Percentiles rank a stretch among this genome's conserved stretches.
Evolutionary conservation across 2,797 vertebrate genomes (phyloP).

Genomic region (Syncerus caffer): DNA sequence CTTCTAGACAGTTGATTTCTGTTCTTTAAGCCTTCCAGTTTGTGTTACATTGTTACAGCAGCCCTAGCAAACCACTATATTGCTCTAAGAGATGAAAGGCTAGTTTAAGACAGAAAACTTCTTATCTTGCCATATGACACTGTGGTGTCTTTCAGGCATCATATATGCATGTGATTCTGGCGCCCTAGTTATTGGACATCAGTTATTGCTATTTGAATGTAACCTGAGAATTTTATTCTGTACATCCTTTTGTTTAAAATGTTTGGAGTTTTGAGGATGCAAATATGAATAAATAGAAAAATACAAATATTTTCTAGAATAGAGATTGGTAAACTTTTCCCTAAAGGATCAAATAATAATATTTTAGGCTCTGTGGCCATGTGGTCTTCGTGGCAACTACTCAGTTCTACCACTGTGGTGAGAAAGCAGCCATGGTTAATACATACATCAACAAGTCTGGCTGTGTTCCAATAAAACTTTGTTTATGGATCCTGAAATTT

Average conservation of each 20-base stretch:
- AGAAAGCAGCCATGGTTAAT: not conserved
- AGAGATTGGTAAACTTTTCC: not conserved
- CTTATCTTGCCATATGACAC: not conserved
- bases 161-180: too few relatives aligned
- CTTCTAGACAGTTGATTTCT: not conserved
- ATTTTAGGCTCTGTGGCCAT: not conserved
- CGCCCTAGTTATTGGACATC: not conserved
- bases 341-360: not conserved
- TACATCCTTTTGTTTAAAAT: not conserved
- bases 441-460: not conserved
- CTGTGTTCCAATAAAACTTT: not conserved
- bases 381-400: not conserved
- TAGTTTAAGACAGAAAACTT: not conserved
- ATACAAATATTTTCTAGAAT: not conserved
- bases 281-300: not conserved
- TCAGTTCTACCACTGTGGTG: not conserved
- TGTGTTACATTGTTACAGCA: not conserved
- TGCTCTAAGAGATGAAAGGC: not conserved
- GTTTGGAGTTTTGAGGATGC: not conserved
- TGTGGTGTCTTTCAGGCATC: not conserved
- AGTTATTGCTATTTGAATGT: not conserved
- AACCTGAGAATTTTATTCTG: not conserved
- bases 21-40: not conserved
- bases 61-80: not conserved
- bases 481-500: not conserved